Evolutionary conservation across 2,888 invertebrate species (phyloP), one percentile per base, ranked within the genome.

Genomic region (Mythimna lalbum): DNA sequence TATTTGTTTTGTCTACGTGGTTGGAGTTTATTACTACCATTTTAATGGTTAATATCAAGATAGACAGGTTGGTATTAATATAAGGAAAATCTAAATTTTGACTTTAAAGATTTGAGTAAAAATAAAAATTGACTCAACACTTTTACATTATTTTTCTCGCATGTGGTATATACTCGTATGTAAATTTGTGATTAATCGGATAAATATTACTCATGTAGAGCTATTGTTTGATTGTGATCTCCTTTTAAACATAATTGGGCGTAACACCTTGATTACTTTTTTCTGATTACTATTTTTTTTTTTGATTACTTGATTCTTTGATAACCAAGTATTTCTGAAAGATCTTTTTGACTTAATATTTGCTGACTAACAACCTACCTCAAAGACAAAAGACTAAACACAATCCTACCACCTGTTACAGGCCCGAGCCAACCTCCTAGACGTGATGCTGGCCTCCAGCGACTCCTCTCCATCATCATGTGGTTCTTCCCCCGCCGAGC

Each of bases 361-460:
- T 19, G 9, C 10, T 31, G 4, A 19, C 9, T 27, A 19, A 21
- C 21, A 21, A 19, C 19, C 31, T n/a, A 3, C 7, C 57, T 6
- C 43, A 17, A 43, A 21, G 10, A 39, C 17, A 36, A 59, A 39
- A 39, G 6, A 12, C 31, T 1, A 55, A 19, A 10, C 49, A 50
- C 10, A 12, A 56, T 59, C 9, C 9, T 27, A 12, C 31, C 14
- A n/a, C 12, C 4, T 57, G 49, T 86, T 87, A 5, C 91, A 98
- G 98, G 97, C 97, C 33, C 96, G 98, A 84, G 98, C 98, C 47
- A 98, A 97, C 92, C 94, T 98, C 9, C 92, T 98, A 69, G 98
- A 98, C 92, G 98, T 98, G 83, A 98, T 98, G 97, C 93, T 98
- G 90, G 97, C 97, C 23, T 97, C 97, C 10, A 97, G 97, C 87